Base-by-base conservation (phyloP, 2,797 vertebrate genomes). In the Peromyscus eremicus region DNA sequence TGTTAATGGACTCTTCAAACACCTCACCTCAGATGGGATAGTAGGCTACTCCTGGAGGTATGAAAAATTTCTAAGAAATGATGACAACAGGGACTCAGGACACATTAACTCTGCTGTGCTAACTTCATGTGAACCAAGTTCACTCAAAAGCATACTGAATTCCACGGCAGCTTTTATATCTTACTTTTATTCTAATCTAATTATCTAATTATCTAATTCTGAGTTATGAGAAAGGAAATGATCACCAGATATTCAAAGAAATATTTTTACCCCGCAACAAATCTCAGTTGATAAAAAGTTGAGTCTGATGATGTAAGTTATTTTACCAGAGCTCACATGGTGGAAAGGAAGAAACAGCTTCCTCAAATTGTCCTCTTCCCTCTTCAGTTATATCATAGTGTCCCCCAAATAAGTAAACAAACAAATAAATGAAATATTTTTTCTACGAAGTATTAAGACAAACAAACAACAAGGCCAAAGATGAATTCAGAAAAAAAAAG, bases 71-170 rank as follows among this genome's bases (percentile, higher is more conserved):
- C 9, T 4, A n/a, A 40, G 46, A 75, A 6, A 55, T 25, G 10
- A 21, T 75, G 8, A 62, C 23, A 25, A 64, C 23, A 62, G 5
- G 60, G 29, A 3, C 13, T 94, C 66, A 1, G 40, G 5, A 49
- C 0, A 13, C 43, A 37, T 4, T n/a, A 21, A n/a, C 1, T 6
- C 11, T 40, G 3, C 11, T 19, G 2, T 70, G 12, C 12, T 11
- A 17, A 12, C 34, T 11, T 46, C 13, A 23, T 13, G 0, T 13
- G 62, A 25, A 71, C 19, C 13, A 55, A 21, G 32, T 70, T 88
- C n/a, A 40, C 3, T 40, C 37, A 27, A 79, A 73, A 32, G n/a
- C 6, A 75, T 29, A 57, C 32, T 66, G 49, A 94, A 2, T 27
- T 25, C 40, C 40, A 84, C 17, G 49, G 14, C 0, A 57, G 13